Evolutionary conservation across 2,113 vertebrate species (phyloP).

Genomic region (Podocnemis expansa): DNA sequence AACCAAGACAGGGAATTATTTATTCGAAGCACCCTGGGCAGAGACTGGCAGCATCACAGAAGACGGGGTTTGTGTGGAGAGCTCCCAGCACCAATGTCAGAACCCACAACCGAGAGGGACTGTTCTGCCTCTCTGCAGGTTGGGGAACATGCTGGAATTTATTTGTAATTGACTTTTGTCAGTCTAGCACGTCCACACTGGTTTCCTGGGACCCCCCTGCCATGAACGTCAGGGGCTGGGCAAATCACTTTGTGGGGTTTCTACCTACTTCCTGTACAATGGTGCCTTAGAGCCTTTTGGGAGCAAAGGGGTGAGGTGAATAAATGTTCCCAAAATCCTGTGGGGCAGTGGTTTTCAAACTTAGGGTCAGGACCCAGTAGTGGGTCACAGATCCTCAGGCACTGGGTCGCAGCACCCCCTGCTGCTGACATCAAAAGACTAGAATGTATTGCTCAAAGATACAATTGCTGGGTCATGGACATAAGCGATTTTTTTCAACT

Average conservation of each 20-base stretch:
- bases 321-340: conserved; percentile 6
- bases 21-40: background rate
- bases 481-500: too few relatives aligned
- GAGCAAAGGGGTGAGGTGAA: conserved; percentile 7
- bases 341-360: too few relatives aligned
- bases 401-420: too few relatives aligned
- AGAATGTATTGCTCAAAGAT: too few relatives aligned
- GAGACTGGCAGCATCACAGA: too few relatives aligned
- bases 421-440: too few relatives aligned
- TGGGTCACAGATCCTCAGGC: too few relatives aligned
- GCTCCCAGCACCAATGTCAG: background rate
- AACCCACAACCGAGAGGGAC: background rate
- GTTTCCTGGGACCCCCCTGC: conserved; percentile 3
- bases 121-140: background rate
- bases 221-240: background rate
- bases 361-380: too few relatives aligned
- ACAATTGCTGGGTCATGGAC: too few relatives aligned
- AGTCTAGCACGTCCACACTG: background rate
- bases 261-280: conserved; percentile 74
- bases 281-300: conserved; percentile 81
- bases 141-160: conserved; percentile 30
- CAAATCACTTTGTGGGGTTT: conserved; percentile 38
- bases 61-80: background rate
- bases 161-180: conserved; percentile 33
- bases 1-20: background rate